phyloP scores from a whole-genome alignment of 2,113 vertebrate species.

The Mus spicilegus region DNA sequence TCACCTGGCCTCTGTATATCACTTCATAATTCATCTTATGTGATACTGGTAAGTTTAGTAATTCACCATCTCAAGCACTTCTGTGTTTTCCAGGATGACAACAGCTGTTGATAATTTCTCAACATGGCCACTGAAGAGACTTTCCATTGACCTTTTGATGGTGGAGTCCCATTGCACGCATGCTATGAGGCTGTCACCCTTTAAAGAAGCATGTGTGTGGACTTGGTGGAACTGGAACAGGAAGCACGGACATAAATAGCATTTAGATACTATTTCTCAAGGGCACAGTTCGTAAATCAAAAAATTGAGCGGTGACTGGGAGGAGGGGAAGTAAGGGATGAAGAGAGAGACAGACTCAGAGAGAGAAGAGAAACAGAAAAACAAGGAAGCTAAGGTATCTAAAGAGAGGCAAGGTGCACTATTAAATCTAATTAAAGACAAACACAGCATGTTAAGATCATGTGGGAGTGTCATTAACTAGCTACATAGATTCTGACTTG shows the following conservation, averaged over 20 bases:
- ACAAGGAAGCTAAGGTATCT: not conserved
- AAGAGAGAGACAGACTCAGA: not conserved
- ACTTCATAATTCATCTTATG: constrained; percentile 80
- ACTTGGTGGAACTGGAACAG: fast-evolving
- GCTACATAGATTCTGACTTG: not conserved
- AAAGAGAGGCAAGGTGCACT: not conserved
- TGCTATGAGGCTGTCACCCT: constrained; percentile 42
- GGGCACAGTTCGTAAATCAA: not conserved
- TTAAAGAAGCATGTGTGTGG: fast-evolving
- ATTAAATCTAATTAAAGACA: not conserved
- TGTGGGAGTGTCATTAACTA: not conserved
- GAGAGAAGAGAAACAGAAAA: not conserved
- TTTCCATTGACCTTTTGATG: constrained; percentile 65
- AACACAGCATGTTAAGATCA: not conserved
- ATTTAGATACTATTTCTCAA: fast-evolving
- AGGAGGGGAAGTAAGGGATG: not conserved
- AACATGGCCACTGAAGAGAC: constrained; percentile 79
- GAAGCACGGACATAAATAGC: not conserved
- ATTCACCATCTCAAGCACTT: constrained; percentile 54
- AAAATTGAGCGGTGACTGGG: fast-evolving
- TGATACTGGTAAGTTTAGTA: constrained; percentile 76
- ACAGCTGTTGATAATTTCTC: constrained; percentile 84
- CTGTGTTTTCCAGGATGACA: constrained; percentile 82
- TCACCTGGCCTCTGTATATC: constrained; percentile 67
- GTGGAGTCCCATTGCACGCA: not conserved